phyloP scores from a whole-genome alignment of 2,888 invertebrate species.

The Tubulanus polymorphus region DNA sequence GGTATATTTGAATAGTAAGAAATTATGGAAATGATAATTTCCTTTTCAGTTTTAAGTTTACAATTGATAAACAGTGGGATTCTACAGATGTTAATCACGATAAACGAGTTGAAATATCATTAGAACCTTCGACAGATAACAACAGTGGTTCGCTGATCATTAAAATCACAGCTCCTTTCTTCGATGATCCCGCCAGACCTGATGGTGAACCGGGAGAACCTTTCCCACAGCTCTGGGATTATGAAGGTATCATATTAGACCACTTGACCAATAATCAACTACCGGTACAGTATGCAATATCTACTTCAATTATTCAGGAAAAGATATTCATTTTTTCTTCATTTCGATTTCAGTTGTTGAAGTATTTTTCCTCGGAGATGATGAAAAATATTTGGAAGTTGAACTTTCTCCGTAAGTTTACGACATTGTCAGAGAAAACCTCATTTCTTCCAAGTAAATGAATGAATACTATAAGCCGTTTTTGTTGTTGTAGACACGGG shows the following conservation, averaged over 20 bases:
- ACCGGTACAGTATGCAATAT: no score
- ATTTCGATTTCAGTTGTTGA: slow-evolving; percentile 55
- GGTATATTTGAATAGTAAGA: no score
- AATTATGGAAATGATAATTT: no score
- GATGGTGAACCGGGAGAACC: slow-evolving; percentile 42
- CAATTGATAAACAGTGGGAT: not conserved
- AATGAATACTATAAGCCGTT: not conserved
- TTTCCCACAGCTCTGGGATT: slow-evolving; percentile 53
- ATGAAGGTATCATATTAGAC: no score
- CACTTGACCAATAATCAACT: no score
- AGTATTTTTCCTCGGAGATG: slow-evolving; percentile 56
- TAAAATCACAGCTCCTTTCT: slow-evolving; percentile 48
- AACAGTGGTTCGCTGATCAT: slow-evolving; percentile 23
- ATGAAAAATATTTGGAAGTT: slow-evolving; percentile 56
- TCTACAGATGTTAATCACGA: not conserved
- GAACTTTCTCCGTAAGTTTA: slow-evolving; percentile 57
- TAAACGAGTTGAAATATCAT: not conserved
- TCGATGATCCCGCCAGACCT: slow-evolving; percentile 50
- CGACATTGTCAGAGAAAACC: no score
- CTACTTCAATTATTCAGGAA: no score
- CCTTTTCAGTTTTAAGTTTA: not conserved
- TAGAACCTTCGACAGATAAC: slow-evolving; percentile 3
- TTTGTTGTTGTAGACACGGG: slow-evolving; percentile 45
- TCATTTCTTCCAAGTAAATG: not conserved
- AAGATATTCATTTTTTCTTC: slow-evolving; percentile 3